Percentiles rank a stretch among this genome's conserved stretches.
Evolutionary conservation across 2,888 invertebrate genomes (phyloP).

Genomic region (Metacarcinus magister): DNA sequence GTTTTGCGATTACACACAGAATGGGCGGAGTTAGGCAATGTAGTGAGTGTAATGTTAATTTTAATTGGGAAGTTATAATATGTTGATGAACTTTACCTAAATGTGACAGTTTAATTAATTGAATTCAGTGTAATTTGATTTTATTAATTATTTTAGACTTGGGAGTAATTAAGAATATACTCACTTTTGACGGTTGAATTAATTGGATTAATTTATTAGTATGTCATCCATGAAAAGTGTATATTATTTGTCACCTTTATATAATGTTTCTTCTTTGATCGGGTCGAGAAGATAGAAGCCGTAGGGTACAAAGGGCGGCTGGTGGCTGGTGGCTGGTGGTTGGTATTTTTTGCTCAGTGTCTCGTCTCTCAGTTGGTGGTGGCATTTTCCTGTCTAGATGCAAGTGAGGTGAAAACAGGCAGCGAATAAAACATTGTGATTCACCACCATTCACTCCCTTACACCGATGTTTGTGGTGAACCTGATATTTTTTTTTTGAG

Average conservation of each 20-base stretch:
- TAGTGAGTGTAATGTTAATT: not conserved
- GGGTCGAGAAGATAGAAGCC: not conserved
- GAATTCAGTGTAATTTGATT: not conserved
- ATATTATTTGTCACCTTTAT: not conserved
- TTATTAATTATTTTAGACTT: not conserved
- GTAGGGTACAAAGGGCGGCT: not conserved
- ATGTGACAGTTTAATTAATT: constrained; percentile 1
- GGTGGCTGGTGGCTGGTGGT: not conserved
- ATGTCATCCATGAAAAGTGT: not conserved
- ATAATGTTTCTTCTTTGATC: not conserved
- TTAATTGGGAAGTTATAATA: not conserved
- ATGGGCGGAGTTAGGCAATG: not conserved
- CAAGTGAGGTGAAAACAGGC: not conserved
- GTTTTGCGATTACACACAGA: not conserved
- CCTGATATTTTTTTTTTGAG: not conserved
- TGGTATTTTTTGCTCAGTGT: not conserved
- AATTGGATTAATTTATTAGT: not conserved
- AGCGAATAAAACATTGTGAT: not conserved
- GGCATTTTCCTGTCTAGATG: not conserved
- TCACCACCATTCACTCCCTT: not conserved
- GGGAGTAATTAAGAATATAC: not conserved
- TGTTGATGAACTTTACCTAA: not conserved
- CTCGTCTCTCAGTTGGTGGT: not conserved
- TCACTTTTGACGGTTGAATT: not conserved
- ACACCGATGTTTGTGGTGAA: not conserved